Base-by-base conservation (phyloP, 30 jellyfish, hydroid and myxozoan genomes). In the Turritopsis dohrnii region DNA sequence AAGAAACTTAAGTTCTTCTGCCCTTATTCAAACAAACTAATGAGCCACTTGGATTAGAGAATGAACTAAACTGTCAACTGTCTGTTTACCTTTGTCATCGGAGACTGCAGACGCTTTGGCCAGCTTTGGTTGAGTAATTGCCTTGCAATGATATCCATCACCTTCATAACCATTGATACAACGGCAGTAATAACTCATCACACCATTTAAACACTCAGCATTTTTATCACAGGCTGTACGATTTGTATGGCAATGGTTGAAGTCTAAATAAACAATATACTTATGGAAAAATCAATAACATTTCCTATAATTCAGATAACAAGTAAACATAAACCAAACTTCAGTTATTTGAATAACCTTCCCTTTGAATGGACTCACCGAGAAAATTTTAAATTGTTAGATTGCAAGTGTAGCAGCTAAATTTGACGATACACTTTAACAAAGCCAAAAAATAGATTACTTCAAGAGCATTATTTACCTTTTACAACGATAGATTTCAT, bases 201-300 rank as follows among this genome's bases (percentile, higher is more conserved):
- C 77, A 4, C 30, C 77, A 69, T 69, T 69, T 69, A 69, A 69
- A 16, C 77, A 69, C 8, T 22, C 77, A 69, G 77, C 77, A 69
- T 69, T 69, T 22, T 7, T 26, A 16, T 69, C 77, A 69, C 77
- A 69, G 16, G 52, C 54, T 5, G 60, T 41, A 41, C 60, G 60
- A 41, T 41, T 41, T 13, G 60, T 3, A 41, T 41, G 13, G 13
- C 60, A 41, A 41, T 41, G 60, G 60, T 41, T 41, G 13, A 41
- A 41, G 13, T 41, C 60, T 41, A 41, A 41, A 41, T 41, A 41
- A n/a, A n/a, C n/a, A n/a, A n/a, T n/a, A n/a, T n/a, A n/a, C n/a
- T n/a, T n/a, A 41, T 3, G 60, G 60, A 41, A 41, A 13, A 41
- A 3, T 41, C 60, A 41, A 41, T 13, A 5, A 41, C 9, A 3